Conservation (phyloP, 2,113 vertebrate species). For the Burhinus oedicnemus region DNA sequence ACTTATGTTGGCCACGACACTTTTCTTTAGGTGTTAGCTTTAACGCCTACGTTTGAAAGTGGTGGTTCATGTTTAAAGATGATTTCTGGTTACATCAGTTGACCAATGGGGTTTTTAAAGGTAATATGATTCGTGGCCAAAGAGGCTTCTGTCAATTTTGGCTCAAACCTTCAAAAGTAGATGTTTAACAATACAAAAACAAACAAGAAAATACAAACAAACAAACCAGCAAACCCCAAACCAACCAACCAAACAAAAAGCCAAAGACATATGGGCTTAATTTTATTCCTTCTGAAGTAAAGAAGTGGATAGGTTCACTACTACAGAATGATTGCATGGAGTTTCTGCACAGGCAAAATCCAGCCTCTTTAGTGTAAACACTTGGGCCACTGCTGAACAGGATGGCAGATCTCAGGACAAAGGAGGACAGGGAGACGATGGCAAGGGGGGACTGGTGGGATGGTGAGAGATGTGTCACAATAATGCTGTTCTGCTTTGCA, state of each 20-base stretch:
- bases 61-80: background rate
- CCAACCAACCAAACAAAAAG: background rate
- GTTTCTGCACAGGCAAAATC: background rate
- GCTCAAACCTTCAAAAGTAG: background rate
- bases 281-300: background rate
- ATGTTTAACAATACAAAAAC: background rate
- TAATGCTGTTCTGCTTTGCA: background rate
- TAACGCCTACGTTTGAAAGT: background rate
- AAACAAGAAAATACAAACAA: background rate
- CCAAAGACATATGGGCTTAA: background rate
- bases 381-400: background rate
- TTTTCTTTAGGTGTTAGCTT: background rate
- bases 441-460: background rate
- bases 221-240: background rate
- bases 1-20: background rate
- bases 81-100: background rate
- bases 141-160: background rate
- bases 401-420: background rate
- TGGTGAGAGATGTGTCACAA: background rate
- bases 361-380: fast-evolving
- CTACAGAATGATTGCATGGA: background rate
- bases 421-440: background rate
- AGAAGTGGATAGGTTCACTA: background rate
- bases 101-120: background rate
- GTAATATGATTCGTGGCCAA: no score